Percentiles rank a stretch among this genome's conserved stretches.
These are phyloP conservation scores for Naso thynnoides DNA, from an alignment of 2,797 vertebrate genomes.

Conservation along the genomic window DNA sequence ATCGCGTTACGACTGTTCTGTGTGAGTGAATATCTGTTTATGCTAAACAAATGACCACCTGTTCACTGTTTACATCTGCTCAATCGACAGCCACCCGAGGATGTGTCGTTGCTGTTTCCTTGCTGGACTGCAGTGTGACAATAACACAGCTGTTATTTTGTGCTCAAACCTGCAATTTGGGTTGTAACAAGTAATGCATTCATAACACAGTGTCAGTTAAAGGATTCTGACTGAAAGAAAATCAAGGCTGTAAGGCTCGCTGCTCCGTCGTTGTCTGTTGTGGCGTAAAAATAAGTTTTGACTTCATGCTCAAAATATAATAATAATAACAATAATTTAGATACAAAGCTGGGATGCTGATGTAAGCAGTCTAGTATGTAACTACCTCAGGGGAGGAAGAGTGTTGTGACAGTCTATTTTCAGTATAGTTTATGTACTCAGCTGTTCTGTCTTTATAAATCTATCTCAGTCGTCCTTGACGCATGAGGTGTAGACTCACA, in stretches of 20 bases:
- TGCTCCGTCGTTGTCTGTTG: neutral
- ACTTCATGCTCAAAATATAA: neutral
- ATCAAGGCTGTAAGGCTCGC: neutral
- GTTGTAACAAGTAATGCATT: neutral
- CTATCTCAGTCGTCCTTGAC: slow-evolving; percentile 17
- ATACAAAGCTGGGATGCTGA: neutral
- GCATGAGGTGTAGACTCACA: neutral
- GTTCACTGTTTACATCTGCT: slow-evolving; percentile 77
- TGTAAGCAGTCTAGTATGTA: neutral
- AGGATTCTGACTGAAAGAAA: neutral
- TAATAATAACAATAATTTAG: neutral
- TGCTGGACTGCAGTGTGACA: neutral
- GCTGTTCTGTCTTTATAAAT: slow-evolving; percentile 11
- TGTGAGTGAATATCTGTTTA: neutral
- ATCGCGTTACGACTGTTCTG: neutral
- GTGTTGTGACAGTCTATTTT: slow-evolving; percentile 12
- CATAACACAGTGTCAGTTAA: neutral
- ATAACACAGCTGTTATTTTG: neutral
- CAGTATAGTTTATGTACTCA: slow-evolving; percentile 5
- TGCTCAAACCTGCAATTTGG: neutral
- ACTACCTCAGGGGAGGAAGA: neutral
- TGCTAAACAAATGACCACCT: slow-evolving; percentile 72
- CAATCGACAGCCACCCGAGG: slow-evolving; percentile 26
- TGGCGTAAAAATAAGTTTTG: neutral
- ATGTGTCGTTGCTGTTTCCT: slow-evolving; percentile 1